These are phyloP conservation scores for Thera britannica DNA, from an alignment of 2,888 invertebrate species.

Conservation along the genomic window DNA sequence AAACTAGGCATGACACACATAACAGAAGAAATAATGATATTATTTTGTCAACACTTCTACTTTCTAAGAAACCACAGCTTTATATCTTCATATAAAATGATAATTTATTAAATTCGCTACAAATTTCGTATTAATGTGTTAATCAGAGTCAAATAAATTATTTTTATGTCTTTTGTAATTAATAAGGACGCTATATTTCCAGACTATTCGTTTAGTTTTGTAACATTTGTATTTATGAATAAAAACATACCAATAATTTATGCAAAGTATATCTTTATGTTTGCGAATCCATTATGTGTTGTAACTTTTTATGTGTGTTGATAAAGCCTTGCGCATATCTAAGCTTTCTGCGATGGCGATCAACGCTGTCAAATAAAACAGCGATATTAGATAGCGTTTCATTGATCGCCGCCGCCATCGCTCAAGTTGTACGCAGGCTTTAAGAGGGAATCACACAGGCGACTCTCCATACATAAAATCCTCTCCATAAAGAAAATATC, in stretches of 20 bases:
- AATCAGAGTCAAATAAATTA: slow-evolving; percentile 2
- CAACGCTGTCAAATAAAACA: no score
- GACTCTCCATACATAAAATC: no score
- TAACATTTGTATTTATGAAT: neutral
- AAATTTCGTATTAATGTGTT: neutral
- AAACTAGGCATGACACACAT: neutral
- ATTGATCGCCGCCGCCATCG: no score
- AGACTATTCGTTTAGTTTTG: neutral
- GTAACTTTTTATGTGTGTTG: no score
- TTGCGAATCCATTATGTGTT: neutral
- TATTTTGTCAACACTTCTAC: neutral
- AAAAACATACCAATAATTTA: neutral
- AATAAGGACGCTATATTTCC: neutral
- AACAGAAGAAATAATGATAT: neutral
- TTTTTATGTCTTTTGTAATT: neutral
- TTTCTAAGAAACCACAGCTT: neutral
- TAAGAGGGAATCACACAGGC: no score
- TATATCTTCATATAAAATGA: slow-evolving; percentile 1
- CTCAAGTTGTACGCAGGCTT: no score
- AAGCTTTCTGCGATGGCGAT: no score
- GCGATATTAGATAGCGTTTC: no score
- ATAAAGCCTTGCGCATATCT: no score
- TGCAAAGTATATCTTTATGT: neutral
- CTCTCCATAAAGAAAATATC: no score
- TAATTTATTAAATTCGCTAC: slow-evolving; percentile 2